Evolutionary conservation across 2,113 vertebrate genomes (phyloP).

Genomic region (Cavia porcellus): DNA sequence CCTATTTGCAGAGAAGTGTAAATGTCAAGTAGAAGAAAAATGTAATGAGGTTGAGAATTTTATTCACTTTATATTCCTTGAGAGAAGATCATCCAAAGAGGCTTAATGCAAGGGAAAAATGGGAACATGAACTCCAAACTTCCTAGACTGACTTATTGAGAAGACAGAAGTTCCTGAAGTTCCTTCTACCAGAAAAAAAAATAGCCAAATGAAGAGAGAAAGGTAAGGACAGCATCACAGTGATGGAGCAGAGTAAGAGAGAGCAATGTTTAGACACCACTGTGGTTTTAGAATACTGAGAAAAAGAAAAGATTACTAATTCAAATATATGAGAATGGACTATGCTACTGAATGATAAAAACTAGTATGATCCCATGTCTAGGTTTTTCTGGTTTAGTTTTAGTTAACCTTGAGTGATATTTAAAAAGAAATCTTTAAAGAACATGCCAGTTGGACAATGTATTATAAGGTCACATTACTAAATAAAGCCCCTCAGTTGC

Average conservation of each 20-base stretch:
- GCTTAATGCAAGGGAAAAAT: background rate
- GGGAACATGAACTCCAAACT: background rate
- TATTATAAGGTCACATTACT: background rate
- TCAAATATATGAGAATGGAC: background rate
- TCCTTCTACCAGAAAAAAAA: background rate
- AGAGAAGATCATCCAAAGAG: slow-evolving; percentile 12
- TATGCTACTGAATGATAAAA: background rate
- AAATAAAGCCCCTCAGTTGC: background rate
- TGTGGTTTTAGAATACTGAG: background rate
- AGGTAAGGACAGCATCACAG: too few species aligned
- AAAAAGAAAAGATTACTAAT: background rate
- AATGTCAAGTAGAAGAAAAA: slow-evolving; percentile 58
- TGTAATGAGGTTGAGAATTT: slow-evolving; percentile 40
- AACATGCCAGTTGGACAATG: background rate
- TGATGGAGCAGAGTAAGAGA: background rate
- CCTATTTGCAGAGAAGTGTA: background rate
- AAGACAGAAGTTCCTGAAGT: background rate
- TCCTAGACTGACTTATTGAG: background rate
- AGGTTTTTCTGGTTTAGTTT: background rate
- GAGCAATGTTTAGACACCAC: background rate
- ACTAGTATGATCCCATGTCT: background rate
- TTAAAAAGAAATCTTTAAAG: slow-evolving; percentile 28
- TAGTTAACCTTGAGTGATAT: background rate
- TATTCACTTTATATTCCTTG: slow-evolving; percentile 25
- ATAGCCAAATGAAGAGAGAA: background rate